Conservation (phyloP, 2,888 invertebrate genomes). For the Lacanobia oleracea region DNA sequence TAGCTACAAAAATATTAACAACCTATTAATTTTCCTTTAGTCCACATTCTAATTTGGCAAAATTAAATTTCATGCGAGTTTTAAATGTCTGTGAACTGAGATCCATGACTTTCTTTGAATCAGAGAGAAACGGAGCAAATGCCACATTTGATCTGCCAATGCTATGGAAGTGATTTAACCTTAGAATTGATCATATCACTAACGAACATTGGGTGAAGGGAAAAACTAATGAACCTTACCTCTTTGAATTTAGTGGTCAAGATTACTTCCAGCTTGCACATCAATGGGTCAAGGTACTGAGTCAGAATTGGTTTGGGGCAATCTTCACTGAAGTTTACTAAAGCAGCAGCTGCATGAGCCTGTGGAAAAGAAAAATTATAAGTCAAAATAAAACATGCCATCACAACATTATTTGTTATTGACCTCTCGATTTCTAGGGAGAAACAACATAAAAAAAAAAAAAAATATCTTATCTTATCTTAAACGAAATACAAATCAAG, state of each 20-base stretch:
- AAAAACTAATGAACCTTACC: conserved; percentile 78
- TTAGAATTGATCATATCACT: conserved; percentile 78
- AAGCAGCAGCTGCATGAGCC: conserved; percentile 96
- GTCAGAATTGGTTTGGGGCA: conserved; percentile 98
- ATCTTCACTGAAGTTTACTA: conserved; percentile 99
- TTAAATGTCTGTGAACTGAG: conserved; percentile 85
- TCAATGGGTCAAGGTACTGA: conserved; percentile 97
- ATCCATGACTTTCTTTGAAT: conserved; percentile 82
- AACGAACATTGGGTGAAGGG: conserved; percentile 87
- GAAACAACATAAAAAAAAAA: too few species aligned
- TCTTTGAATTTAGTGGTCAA: conserved; percentile 98
- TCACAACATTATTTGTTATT: not conserved
- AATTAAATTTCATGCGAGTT: not conserved
- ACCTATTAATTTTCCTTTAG: not conserved
- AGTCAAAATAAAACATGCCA: not conserved
- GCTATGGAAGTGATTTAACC: conserved; percentile 87
- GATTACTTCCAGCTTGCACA: conserved; percentile 97
- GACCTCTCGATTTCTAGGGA: not conserved
- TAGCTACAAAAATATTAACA: conserved; percentile 86
- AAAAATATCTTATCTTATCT: too few species aligned
- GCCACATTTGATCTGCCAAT: conserved; percentile 87
- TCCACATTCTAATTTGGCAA: not conserved
- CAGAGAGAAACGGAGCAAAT: conserved; percentile 85
- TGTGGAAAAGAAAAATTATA: conserved; percentile 70
- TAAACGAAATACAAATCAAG: too few species aligned